A percentile compares a stretch with the other conserved stretches of the same genome.
These are phyloP conservation scores for Sarcophaga rosellei DNA, from an alignment of 2,888 invertebrate species.

Conservation along the genomic window DNA sequence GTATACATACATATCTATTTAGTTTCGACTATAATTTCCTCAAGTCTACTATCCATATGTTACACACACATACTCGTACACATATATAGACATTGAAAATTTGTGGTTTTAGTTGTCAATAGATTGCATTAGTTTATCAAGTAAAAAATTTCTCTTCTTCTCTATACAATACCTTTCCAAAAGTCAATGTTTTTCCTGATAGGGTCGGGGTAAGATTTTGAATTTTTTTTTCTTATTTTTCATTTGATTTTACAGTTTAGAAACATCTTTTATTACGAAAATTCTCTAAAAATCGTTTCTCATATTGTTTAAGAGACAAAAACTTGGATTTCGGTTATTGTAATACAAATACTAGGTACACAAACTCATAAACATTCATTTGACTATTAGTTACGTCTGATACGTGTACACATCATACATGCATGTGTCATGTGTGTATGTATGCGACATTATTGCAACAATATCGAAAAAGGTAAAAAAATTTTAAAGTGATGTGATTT, in stretches of 20 bases:
- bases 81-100: conserved; percentile 29
- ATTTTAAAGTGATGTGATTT: conserved; percentile 73
- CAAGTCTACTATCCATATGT: neutral
- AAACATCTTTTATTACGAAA: conserved; percentile 52
- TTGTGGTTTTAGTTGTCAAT: conserved; percentile 66
- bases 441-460: conserved; percentile 42
- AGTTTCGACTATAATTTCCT: conserved; percentile 15
- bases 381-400: neutral
- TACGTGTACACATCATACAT: neutral
- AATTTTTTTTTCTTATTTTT: neutral
- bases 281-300: conserved; percentile 44
- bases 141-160: conserved; percentile 12
- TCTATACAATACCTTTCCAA: neutral
- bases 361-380: neutral
- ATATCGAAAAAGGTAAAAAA: conserved; percentile 51
- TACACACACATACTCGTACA: neutral
- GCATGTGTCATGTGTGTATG: neutral
- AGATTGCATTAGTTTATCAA: conserved; percentile 61
- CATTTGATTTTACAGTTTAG: neutral
- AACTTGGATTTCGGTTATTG: conserved; percentile 13
- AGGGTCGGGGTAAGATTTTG: conserved; percentile 8
- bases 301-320: conserved; percentile 31
- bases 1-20: conserved; percentile 3
- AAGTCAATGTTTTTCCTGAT: neutral
- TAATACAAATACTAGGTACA: neutral